Evolutionary conservation across 1,140 invertebrate genomes (phyloP).

Genomic region (Lordiphosa clarofinis): DNA sequence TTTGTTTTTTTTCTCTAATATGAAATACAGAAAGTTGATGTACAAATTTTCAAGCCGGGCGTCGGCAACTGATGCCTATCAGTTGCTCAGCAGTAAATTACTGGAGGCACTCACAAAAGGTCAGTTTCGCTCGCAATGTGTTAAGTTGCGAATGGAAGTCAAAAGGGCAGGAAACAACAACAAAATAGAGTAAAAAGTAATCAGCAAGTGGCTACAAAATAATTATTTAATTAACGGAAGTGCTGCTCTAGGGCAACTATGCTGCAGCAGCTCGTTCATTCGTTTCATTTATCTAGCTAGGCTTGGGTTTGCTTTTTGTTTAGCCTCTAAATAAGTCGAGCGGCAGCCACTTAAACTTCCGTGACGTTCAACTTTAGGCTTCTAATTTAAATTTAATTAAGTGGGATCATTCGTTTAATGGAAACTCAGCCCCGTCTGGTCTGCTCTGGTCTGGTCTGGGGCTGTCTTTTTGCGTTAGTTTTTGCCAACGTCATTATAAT

Average conservation of each 20-base stretch:
- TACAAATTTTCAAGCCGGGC: slow-evolving; percentile 4
- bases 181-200: slow-evolving; percentile 55
- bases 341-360: slow-evolving; percentile 44
- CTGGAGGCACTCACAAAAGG: slow-evolving; percentile 11
- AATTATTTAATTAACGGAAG: slow-evolving; percentile 77
- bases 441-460: too few species aligned
- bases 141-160: slow-evolving; percentile 51
- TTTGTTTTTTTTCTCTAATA: background rate
- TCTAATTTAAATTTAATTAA: slow-evolving; percentile 78
- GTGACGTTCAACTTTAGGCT: slow-evolving; percentile 74
- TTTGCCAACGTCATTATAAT: slow-evolving; percentile 68
- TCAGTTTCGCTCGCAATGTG: slow-evolving; percentile 20
- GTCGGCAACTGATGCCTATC: slow-evolving; percentile 9
- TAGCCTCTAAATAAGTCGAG: slow-evolving; percentile 32
- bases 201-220: slow-evolving; percentile 74
- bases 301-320: slow-evolving; percentile 26
- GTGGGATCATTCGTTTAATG: slow-evolving; percentile 60
- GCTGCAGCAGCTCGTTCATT: slow-evolving; percentile 38
- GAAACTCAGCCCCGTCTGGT: slow-evolving; percentile 18
- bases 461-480: slow-evolving; percentile 47
- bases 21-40: slow-evolving; percentile 7
- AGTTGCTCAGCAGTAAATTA: slow-evolving; percentile 14
- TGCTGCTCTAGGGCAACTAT: slow-evolving; percentile 37
- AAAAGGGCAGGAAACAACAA: slow-evolving; percentile 3
- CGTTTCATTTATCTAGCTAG: slow-evolving; percentile 62